These are phyloP conservation scores for Pogonophryne albipinna DNA, from an alignment of 2,797 vertebrate species.

Conservation along the genomic window DNA sequence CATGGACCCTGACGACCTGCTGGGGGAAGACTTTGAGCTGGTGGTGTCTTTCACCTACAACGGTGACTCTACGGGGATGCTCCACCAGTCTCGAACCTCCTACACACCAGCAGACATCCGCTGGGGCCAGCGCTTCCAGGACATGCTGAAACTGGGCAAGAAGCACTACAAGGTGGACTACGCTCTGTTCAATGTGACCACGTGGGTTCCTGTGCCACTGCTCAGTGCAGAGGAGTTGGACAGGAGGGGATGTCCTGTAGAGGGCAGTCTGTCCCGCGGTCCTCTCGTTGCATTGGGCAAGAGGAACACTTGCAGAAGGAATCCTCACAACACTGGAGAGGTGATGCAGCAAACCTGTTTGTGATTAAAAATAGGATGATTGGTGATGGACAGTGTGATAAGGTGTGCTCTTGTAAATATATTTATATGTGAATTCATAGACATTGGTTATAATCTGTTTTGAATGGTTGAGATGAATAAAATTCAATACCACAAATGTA, in stretches of 20 bases:
- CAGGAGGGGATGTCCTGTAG: constrained; percentile 31
- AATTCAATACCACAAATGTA: neutral
- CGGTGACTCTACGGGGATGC: constrained; percentile 93
- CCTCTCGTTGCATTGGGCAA: constrained; percentile 1
- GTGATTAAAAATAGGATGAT: constrained; percentile 30
- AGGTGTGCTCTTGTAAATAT: constrained; percentile 43
- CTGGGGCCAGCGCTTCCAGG: constrained; percentile 94
- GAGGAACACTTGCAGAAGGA: constrained; percentile 21
- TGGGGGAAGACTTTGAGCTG: constrained; percentile 91
- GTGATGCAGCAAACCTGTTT: constrained; percentile 65
- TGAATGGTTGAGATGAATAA: constrained; percentile 13
- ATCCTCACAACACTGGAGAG: constrained; percentile 35
- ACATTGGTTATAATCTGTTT: neutral
- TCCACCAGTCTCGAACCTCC: constrained; percentile 94
- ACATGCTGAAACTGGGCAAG: constrained; percentile 88
- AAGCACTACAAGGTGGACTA: constrained; percentile 93
- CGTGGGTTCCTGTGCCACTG: constrained; percentile 87
- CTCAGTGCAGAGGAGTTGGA: constrained; percentile 90
- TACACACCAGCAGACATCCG: constrained; percentile 92
- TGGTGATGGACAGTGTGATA: constrained; percentile 15
- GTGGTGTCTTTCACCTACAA: constrained; percentile 95
- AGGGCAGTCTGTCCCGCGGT: neutral
- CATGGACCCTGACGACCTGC: constrained; percentile 86
- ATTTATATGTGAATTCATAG: constrained; percentile 39
- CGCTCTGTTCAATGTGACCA: constrained; percentile 91